Evolutionary conservation across 2,113 vertebrate species (phyloP).

Genomic region (Miniopterus natalensis): DNA sequence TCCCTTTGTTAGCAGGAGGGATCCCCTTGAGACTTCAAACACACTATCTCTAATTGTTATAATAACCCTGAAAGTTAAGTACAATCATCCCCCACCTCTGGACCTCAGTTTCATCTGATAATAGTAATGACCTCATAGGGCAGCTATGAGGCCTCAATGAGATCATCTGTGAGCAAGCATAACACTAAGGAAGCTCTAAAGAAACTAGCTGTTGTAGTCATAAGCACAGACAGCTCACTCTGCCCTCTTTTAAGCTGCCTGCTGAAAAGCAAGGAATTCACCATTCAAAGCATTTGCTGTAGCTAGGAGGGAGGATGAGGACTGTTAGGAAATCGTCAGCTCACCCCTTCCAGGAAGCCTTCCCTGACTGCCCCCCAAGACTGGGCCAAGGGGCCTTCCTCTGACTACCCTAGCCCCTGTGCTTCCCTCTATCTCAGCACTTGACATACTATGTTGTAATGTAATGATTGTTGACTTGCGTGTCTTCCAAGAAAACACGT

Average conservation of each 20-base stretch:
- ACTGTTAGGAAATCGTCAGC: not conserved
- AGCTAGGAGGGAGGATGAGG: not conserved
- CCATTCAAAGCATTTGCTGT: not conserved
- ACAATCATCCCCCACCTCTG: not conserved
- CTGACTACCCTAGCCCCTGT: too few species aligned
- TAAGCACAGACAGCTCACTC: not conserved
- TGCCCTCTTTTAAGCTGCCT: not conserved
- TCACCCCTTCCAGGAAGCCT: not conserved
- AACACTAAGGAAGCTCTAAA: not conserved
- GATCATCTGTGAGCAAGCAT: fast-evolving
- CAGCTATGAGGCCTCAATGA: not conserved
- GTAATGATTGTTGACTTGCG: not conserved
- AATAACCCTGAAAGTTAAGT: too few species aligned
- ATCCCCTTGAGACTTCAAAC: not conserved
- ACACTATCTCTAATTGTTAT: too few species aligned
- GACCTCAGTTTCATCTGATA: not conserved
- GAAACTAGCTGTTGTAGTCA: fast-evolving
- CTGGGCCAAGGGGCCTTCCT: not conserved
- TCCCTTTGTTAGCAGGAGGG: not conserved
- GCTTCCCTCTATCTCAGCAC: not conserved
- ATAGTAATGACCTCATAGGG: not conserved
- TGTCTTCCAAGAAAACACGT: not conserved
- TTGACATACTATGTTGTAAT: not conserved
- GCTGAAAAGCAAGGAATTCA: not conserved
- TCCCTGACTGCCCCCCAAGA: not conserved